Evolutionary conservation across 2,113 vertebrate species (phyloP).

Genomic region (Aptenodytes forsteri): DNA sequence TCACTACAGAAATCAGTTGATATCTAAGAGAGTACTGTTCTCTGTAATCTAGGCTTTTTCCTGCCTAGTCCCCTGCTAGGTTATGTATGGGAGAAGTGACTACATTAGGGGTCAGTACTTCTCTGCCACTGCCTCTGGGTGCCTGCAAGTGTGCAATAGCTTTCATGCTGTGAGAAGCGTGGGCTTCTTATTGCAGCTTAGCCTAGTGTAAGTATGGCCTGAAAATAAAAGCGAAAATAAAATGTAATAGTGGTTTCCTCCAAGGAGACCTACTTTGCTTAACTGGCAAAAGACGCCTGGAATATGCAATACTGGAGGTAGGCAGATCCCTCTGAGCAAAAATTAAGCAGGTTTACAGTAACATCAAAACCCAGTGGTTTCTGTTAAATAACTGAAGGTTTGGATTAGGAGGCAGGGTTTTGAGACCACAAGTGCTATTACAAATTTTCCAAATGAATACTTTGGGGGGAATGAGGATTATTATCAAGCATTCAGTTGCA

Average conservation of each 20-base stretch:
- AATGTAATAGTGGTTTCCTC: background rate
- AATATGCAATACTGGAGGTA: background rate
- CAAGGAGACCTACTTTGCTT: background rate
- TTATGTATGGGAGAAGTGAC: background rate
- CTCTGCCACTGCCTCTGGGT: background rate
- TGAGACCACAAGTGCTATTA: background rate
- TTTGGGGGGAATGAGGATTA: background rate
- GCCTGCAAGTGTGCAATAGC: background rate
- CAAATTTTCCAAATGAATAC: constrained; percentile 40
- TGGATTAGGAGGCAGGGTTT: constrained; percentile 5
- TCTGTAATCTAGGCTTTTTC: background rate
- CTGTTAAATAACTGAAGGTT: constrained; percentile 2
- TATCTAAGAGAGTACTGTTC: background rate
- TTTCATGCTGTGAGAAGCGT: background rate
- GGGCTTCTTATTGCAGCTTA: background rate
- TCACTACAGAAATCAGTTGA: background rate
- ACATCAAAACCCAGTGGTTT: background rate
- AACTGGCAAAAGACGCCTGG: background rate
- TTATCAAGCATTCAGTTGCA: constrained; percentile 16
- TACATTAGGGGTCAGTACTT: background rate
- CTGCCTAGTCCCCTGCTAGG: background rate
- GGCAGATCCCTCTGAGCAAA: background rate
- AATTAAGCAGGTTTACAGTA: background rate
- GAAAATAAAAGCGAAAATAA: background rate
- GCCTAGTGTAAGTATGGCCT: background rate